A percentile compares a stretch with the other conserved stretches of the same genome.
These are phyloP conservation scores for Ataeniobius toweri DNA, from an alignment of 2,797 vertebrate species.

Conservation along the genomic window DNA sequence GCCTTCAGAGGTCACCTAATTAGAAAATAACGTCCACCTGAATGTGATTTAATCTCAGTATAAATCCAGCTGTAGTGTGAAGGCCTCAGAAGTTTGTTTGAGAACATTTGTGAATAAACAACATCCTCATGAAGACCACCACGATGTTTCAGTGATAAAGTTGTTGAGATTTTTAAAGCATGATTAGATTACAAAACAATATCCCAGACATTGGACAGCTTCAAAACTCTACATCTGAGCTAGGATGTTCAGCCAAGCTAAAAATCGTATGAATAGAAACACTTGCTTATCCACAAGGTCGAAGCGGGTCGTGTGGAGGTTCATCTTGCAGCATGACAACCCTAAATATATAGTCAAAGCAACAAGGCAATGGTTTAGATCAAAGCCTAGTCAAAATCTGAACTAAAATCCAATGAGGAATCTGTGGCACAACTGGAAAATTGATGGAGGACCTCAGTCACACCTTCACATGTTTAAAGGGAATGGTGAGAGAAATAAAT, in stretches of 20 bases:
- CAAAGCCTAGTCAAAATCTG: neutral
- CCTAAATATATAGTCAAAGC: neutral
- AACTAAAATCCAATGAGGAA: neutral
- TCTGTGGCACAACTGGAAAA: neutral
- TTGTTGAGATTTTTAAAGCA: neutral
- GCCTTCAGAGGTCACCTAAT: neutral
- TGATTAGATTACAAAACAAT: neutral
- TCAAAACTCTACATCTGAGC: no score
- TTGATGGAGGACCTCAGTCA: constrained; percentile 18
- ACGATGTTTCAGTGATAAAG: neutral
- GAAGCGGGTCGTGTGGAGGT: no score
- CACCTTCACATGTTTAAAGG: constrained; percentile 42
- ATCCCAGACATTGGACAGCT: no score
- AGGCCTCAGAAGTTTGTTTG: neutral
- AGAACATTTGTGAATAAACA: neutral
- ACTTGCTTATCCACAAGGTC: no score
- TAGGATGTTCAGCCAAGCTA: neutral
- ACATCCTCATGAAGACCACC: neutral
- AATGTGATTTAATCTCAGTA: neutral
- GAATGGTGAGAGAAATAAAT: constrained; percentile 33
- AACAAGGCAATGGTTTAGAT: neutral
- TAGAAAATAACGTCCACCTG: neutral
- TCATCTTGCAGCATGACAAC: no score
- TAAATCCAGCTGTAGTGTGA: neutral
- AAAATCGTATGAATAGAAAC: neutral